Evolutionary conservation across 2,797 vertebrate species (phyloP).

Genomic region (Anabacerthia variegaticeps): DNA sequence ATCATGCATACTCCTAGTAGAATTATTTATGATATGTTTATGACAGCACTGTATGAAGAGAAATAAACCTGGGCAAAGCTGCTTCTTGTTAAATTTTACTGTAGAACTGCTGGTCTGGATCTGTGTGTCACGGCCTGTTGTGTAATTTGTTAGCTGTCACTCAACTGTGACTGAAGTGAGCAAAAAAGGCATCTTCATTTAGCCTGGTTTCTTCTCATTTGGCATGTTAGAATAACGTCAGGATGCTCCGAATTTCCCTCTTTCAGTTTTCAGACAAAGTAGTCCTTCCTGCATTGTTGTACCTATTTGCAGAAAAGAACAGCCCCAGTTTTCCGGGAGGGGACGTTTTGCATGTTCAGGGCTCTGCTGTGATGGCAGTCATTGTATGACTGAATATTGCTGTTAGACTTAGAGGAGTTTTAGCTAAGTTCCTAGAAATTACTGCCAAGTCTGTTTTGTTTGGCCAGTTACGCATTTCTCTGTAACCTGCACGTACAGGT

Average conservation of each 20-base stretch:
- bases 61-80: conserved; percentile 19
- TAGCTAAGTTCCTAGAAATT: background rate
- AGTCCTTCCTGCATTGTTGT: background rate
- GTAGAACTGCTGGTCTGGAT: conserved; percentile 21
- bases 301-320: background rate
- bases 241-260: background rate
- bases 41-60: conserved; percentile 28
- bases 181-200: background rate
- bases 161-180: background rate
- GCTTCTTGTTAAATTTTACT: conserved; percentile 18
- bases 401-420: background rate
- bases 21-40: conserved; percentile 67
- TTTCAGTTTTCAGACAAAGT: background rate
- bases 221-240: background rate
- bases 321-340: background rate
- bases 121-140: background rate
- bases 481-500: background rate
- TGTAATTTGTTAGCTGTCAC: conserved; percentile 31
- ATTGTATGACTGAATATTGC: background rate
- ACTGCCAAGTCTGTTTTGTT: background rate
- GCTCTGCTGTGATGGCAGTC: background rate
- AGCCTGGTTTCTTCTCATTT: background rate
- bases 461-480: background rate
- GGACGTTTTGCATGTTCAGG: background rate
- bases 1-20: conserved; percentile 42